These are phyloP conservation scores for Eupithecia insigniata DNA, from an alignment of 2,888 invertebrate genomes.

Conservation along the genomic window DNA sequence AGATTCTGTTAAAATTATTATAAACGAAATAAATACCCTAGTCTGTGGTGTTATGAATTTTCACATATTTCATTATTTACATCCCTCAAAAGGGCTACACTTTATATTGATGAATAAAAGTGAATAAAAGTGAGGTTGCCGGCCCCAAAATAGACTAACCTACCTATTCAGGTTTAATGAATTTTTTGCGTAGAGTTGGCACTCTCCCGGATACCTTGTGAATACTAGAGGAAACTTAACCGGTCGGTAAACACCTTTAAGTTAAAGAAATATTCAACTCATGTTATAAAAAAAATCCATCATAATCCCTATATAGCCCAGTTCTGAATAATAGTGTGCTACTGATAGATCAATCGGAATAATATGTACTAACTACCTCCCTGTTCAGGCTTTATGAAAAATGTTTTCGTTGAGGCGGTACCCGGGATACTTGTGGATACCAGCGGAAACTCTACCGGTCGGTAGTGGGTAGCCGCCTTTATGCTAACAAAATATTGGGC, in stretches of 20 bases:
- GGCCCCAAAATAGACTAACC: neutral
- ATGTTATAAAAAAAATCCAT: no score
- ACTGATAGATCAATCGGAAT: neutral
- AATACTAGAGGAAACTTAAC: neutral
- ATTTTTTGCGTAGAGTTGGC: neutral
- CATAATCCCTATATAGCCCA: neutral
- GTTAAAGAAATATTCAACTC: neutral
- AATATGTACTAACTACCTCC: slow-evolving; percentile 26
- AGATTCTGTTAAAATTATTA: neutral
- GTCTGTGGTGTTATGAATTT: neutral
- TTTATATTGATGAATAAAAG: no score
- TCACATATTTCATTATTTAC: neutral
- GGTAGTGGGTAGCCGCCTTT: slow-evolving; percentile 53
- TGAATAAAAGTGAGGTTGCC: neutral
- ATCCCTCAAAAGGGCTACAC: neutral
- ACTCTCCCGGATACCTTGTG: neutral
- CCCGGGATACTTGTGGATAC: slow-evolving; percentile 58
- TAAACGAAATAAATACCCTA: neutral
- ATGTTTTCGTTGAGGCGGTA: slow-evolving; percentile 69
- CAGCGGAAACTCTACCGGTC: slow-evolving; percentile 55
- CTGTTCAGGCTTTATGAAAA: slow-evolving; percentile 73
- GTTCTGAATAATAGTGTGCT: neutral
- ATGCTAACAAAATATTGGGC: slow-evolving; percentile 66
- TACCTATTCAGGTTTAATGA: neutral
- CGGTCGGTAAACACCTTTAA: neutral